These are phyloP conservation scores for Lumbricus terrestris DNA, from an alignment of 2,888 invertebrate genomes.

Conservation along the genomic window DNA sequence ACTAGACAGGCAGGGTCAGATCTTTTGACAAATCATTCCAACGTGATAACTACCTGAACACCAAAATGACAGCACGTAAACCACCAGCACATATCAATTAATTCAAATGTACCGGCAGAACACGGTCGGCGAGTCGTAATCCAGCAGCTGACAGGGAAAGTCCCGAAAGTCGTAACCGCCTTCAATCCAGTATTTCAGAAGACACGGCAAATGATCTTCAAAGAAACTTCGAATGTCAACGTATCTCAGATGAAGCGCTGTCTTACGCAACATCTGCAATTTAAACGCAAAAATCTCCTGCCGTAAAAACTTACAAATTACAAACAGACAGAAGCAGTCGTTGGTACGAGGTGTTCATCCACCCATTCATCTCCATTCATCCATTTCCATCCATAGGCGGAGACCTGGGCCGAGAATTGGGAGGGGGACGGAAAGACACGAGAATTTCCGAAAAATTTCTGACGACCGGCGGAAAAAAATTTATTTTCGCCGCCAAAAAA, in stretches of 20 bases:
- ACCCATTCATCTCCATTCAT: no score
- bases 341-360: no score
- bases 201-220: constrained; percentile 47
- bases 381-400: no score
- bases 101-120: constrained; percentile 47
- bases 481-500: no score
- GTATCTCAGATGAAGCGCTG: constrained; percentile 42
- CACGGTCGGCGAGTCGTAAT: constrained; percentile 36
- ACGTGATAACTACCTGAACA: background rate
- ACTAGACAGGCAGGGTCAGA: background rate
- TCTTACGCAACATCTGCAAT: constrained; percentile 45
- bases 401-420: no score
- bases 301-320: background rate
- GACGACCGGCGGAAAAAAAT: no score
- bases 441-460: no score
- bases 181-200: constrained; percentile 50
- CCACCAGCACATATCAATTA: background rate
- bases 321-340: no score
- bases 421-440: no score
- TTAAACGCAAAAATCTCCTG: background rate
- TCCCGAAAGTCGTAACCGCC: constrained; percentile 40
- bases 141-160: constrained; percentile 47
- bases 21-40: background rate
- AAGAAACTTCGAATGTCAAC: constrained; percentile 36
- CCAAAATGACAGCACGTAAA: background rate